Base-by-base conservation (phyloP, 2,888 invertebrate species). In the Halictus ligatus region DNA sequence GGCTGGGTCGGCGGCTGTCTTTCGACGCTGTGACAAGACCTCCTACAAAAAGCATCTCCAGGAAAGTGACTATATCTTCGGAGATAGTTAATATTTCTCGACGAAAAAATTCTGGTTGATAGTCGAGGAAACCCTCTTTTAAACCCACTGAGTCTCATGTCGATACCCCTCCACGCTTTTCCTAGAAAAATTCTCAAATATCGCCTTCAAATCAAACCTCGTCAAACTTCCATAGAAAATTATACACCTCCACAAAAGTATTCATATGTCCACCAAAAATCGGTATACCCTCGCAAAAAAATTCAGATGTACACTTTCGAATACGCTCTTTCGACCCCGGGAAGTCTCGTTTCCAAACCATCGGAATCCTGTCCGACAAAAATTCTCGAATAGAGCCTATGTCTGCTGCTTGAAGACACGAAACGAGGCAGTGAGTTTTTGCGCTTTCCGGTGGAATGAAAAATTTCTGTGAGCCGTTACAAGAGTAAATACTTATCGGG, bases 271-370 rank as follows among this genome's bases (percentile, higher is more conserved):
- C n/a, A 1, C 21, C 21, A 4, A n/a, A n/a, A n/a, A 54, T 54
- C 1, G 1, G 0, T 1, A 10, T 4, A n/a, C 1, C 10, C 3
- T 0, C 0, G 10, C 54, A 2, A 54, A 54, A n/a, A 54, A 54
- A 54, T 21, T 21, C 8, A 1, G 0, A 18, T 0, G 2, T 21
- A 2, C 0, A 54, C 54, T 50, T 18, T 50, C 0, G 6, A 15
- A 50, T 21, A 8, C 21, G 21, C 21, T 7, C 21, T 21, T 54
- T 21, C 54, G 3, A 8, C 21, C 8, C 21, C 54, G 21, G 8
- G 0, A 7, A 21, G 21, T 54, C 21, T 54, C 0, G 21, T 54
- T 21, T 18, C 8, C 8, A 3, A 21, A 21, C 8, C 54, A 35
- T 35, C 35, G 5, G 35, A 35, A 35, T 4, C 35, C 35, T 5